Base-by-base conservation (phyloP, 2,797 vertebrate genomes). In the Todus mexicanus region DNA sequence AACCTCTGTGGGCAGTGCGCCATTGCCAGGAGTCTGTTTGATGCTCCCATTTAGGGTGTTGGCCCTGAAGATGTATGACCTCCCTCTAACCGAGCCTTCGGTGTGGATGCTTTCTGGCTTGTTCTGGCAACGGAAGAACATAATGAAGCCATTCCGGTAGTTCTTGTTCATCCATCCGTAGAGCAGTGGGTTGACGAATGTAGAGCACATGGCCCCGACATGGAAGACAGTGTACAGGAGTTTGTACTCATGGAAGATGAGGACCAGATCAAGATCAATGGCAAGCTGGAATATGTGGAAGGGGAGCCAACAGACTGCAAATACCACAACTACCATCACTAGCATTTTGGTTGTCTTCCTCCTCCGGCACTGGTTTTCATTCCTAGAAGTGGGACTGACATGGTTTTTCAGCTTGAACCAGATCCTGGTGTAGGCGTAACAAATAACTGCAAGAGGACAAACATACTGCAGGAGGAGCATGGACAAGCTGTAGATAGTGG, bases 121-220 rank as follows among this genome's bases (percentile, higher is more conserved):
- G 89, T 98, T 98, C 93, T 99, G 98, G 50, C 99, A 99, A 50
- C 98, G 98, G 95, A 99, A 99, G 75, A 99, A 98, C 98, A 98
- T 98, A 43, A 99, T 97, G 97, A 99, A 99, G 54, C 99, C 99
- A 0, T 99, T 99, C 93, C 99, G 97, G 97, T 99, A 99, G 97
- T 99, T 99, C 96, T 98, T 99, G 97, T 99, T 99, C 99, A 99
- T 99, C 99, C 99, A 99, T 43, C 99, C 99, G 0, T 99, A 99
- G 33, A 99, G 98, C 37, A 99, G 78, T 13, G 99, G 99, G 94
- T 99, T 99, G 89, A 98, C 97, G 87, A 99, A 99, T 1, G 99
- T 99, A 8, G 99, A 99, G 88, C 98, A 99, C 99, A 99, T 99
- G 38, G 99, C 99, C 72, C 98, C 97, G 0, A 99, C 98, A 7